Base-by-base conservation (phyloP, 2,888 invertebrate genomes). In the Pyrgus malvae region DNA sequence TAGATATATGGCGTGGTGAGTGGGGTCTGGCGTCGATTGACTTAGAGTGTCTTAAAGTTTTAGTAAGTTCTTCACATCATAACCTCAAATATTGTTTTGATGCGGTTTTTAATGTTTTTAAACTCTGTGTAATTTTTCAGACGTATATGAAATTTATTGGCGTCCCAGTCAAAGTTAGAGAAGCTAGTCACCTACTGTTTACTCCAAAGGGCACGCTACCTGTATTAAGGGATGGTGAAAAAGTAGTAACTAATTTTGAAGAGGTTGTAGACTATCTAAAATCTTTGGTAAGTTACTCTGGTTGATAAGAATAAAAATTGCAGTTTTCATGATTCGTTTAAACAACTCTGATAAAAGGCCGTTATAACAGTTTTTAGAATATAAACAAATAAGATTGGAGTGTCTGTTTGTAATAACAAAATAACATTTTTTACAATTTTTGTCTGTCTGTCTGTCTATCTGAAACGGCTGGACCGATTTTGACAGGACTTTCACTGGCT, bases 11-110 rank as follows among this genome's bases (percentile, higher is more conserved):
- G 94, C 93, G 94, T 72, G 96, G 97, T 14, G 97, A 97, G 79
- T 97, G 95, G 94, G 96, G 96, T 16, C 86, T 98, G 48, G 95
- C 97, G 0, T 96, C 97, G 0, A 92, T 97, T 56, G 96, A 97
- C 90, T 91, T 94, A 57, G 93, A 95, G 76, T 97, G 96, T 76
- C 89, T 97, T 40, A 94, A 96, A 83, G 93, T 95, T 71, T 89
- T 97, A 92, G 95, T 97, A 78, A 92, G 91, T 76, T 25, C 35
- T 57, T 46, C 14, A 45, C 42, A 29, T 55, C 56, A 66, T 78
- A 77, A 75, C 75, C 71, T 76, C 56, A 51, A 66, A 64, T 33
- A 8, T 53, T 58, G 50, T 62, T 61, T 63, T 57, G 35, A 55
- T 66, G 80, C 78, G 79, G 81, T 63, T 49, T 61, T 55, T 29